Evolutionary conservation across 2,888 invertebrate species (phyloP).

Genomic region (Drosophila subquinaria): DNA sequence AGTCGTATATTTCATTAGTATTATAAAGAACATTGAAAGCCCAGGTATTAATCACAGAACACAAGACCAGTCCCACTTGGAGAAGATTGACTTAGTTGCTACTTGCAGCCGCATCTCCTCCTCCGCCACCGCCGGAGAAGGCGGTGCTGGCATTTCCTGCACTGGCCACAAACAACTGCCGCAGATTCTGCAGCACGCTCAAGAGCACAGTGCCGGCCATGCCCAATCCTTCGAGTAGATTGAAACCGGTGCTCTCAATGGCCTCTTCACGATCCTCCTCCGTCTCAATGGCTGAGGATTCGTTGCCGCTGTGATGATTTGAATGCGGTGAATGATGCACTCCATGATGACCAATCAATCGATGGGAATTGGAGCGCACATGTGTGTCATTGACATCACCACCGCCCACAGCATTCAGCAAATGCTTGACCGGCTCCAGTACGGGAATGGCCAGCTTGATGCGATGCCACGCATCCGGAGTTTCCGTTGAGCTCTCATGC

Average conservation of each 20-base stretch:
- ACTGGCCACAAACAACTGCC: conserved; percentile 83
- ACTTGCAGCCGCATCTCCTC: conserved; percentile 5
- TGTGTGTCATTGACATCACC: conserved; percentile 78
- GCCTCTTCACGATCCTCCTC: conserved; percentile 83
- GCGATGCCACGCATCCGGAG: conserved; percentile 69
- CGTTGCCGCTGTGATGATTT: conserved; percentile 45
- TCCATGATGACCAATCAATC: conserved; percentile 67
- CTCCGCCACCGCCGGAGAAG: conserved; percentile 66
- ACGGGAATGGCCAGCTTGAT: conserved; percentile 81
- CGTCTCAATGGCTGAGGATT: conserved; percentile 81
- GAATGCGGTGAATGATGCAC: conserved; percentile 55
- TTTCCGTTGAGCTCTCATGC: conserved; percentile 64
- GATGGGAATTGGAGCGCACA: conserved; percentile 68
- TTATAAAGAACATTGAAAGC: conserved; percentile 8
- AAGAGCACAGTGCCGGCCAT: conserved; percentile 76
- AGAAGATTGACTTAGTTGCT: conserved; percentile 19
- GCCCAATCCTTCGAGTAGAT: conserved; percentile 82
- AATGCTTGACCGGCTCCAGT: conserved; percentile 82
- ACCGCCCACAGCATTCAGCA: conserved; percentile 81
- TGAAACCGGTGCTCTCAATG: conserved; percentile 79
- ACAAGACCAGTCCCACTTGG: conserved; percentile 27
- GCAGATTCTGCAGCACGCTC: conserved; percentile 80
- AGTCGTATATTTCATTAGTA: conserved; percentile 30
- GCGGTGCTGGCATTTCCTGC: conserved; percentile 78
- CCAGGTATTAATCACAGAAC: conserved; percentile 71